phyloP scores from a whole-genome alignment of 1,140 invertebrate genomes.

The Asobara japonica region DNA sequence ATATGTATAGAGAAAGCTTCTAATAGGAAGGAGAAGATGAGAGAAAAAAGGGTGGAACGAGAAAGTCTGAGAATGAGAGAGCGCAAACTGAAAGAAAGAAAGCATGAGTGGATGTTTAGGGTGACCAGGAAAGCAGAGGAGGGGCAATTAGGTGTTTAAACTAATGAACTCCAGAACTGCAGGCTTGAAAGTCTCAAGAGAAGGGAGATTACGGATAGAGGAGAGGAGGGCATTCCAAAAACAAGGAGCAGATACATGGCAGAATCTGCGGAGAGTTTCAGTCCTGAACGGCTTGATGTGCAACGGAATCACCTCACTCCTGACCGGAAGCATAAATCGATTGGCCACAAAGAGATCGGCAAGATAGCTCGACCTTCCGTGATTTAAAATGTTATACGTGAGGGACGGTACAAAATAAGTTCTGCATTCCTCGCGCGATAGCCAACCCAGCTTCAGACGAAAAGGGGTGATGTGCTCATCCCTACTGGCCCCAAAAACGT shows the following conservation, averaged over 20 bases:
- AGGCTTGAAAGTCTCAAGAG: background rate
- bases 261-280: too few species aligned
- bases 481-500: background rate
- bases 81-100: too few species aligned
- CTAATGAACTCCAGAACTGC: too few species aligned
- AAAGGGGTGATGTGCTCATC: too few species aligned
- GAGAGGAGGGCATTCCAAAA: background rate
- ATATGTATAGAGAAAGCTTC: too few species aligned
- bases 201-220: background rate
- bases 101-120: too few species aligned
- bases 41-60: too few species aligned
- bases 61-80: too few species aligned
- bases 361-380: background rate
- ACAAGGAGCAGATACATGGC: background rate
- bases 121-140: too few species aligned
- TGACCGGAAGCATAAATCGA: background rate
- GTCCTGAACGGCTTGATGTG: background rate
- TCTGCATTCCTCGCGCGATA: background rate
- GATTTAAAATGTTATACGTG: background rate
- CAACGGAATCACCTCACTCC: background rate
- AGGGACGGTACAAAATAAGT: background rate
- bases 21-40: too few species aligned
- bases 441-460: background rate
- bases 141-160: too few species aligned
- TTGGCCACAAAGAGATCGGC: background rate